Conservation (phyloP, 2,113 vertebrate species). For the Calyptomena viridis region DNA sequence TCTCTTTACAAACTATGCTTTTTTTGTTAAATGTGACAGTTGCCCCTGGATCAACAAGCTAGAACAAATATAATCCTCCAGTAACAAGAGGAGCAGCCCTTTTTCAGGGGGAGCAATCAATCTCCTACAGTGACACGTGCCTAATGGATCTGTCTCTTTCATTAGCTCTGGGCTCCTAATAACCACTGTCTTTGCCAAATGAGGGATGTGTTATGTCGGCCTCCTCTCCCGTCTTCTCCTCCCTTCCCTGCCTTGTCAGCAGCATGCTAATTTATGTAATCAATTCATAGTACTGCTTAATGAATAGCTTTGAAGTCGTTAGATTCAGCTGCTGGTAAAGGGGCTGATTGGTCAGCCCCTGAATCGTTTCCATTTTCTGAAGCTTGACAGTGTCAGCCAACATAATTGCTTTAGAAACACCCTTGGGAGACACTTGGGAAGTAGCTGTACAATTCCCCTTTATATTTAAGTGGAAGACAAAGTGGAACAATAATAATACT, state of each 20-base stretch:
- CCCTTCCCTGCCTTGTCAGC: slow-evolving; percentile 50
- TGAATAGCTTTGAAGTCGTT: slow-evolving; percentile 56
- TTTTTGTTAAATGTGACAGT: not conserved
- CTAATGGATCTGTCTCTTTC: slow-evolving; percentile 42
- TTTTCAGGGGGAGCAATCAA: not conserved
- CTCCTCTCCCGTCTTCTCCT: slow-evolving; percentile 3
- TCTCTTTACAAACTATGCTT: not conserved
- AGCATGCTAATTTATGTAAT: slow-evolving; percentile 62
- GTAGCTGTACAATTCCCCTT: not conserved
- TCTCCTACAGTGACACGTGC: not conserved
- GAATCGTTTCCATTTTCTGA: slow-evolving; percentile 33
- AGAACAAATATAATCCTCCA: slow-evolving; percentile 2
- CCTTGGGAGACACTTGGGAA: slow-evolving; percentile 56
- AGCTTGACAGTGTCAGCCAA: slow-evolving; percentile 6
- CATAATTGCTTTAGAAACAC: slow-evolving; percentile 51
- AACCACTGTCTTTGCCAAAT: slow-evolving; percentile 39
- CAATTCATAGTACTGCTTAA: slow-evolving; percentile 53
- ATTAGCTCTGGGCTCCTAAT: slow-evolving; percentile 50
- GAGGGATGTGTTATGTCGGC: not conserved
- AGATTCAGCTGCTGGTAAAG: slow-evolving; percentile 27
- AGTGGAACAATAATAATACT: slow-evolving; percentile 57
- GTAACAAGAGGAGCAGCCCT: not conserved
- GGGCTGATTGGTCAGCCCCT: slow-evolving; percentile 43
- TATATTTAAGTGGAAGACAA: slow-evolving; percentile 41
- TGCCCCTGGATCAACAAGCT: not conserved